phyloP scores from a whole-genome alignment of 2,888 invertebrate species.

The Leptinotarsa peninsularis region DNA sequence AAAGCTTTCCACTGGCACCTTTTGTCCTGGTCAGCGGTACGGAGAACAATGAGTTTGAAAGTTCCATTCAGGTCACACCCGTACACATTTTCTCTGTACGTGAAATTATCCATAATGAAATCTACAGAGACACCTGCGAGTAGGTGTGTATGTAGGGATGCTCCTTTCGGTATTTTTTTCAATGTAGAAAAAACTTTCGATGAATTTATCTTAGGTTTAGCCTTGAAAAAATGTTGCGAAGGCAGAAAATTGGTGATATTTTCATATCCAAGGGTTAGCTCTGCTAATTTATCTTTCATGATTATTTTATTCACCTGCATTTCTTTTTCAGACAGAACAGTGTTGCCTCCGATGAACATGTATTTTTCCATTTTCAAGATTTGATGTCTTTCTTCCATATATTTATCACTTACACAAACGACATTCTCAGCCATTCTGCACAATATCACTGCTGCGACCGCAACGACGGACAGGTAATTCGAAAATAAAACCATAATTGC shows the following conservation, averaged over 20 bases:
- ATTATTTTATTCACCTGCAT: slow-evolving; percentile 54
- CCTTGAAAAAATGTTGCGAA: slow-evolving; percentile 75
- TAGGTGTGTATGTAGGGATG: slow-evolving; percentile 77
- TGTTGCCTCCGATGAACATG: slow-evolving; percentile 46
- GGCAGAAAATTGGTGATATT: slow-evolving; percentile 69
- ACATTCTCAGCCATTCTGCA: not conserved
- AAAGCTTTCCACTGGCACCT: slow-evolving; percentile 67
- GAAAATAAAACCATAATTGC: not conserved
- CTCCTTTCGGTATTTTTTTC: slow-evolving; percentile 80
- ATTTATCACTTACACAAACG: slow-evolving; percentile 56
- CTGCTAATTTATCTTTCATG: slow-evolving; percentile 55
- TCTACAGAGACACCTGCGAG: slow-evolving; percentile 74
- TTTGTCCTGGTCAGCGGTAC: slow-evolving; percentile 49
- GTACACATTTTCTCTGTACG: slow-evolving; percentile 73
- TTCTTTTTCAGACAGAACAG: slow-evolving; percentile 54
- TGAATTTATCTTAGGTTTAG: slow-evolving; percentile 70
- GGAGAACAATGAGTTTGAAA: slow-evolving; percentile 62
- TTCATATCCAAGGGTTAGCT: slow-evolving; percentile 56
- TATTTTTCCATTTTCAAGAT: slow-evolving; percentile 35
- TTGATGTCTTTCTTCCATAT: slow-evolving; percentile 28
- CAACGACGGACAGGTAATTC: not conserved
- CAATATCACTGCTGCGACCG: not conserved
- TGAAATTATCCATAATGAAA: slow-evolving; percentile 72
- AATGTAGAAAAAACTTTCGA: slow-evolving; percentile 78
- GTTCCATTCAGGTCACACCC: slow-evolving; percentile 60